These are phyloP conservation scores for Hylaeus volcanicus DNA, from an alignment of 1,140 invertebrate species.

Conservation along the genomic window DNA sequence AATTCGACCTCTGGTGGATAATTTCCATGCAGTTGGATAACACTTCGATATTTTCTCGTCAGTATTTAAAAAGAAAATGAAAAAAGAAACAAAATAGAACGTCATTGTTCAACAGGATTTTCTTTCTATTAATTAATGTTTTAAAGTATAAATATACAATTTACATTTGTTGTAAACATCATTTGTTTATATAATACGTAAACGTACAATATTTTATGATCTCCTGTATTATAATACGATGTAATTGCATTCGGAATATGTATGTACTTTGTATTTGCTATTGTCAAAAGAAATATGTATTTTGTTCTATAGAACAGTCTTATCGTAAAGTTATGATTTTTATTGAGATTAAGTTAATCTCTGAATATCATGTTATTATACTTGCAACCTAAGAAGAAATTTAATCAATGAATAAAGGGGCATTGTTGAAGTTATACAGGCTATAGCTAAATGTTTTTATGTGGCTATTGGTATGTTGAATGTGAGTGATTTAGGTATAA, in stretches of 20 bases:
- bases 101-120: not conserved
- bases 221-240: conserved; percentile 47
- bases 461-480: conserved; percentile 56
- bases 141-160: not conserved
- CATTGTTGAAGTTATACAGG: conserved; percentile 74
- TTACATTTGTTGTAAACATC: conserved; percentile 15
- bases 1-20: conserved; percentile 31
- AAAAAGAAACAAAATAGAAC: not conserved
- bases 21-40: conserved; percentile 23
- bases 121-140: not conserved
- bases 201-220: conserved; percentile 56
- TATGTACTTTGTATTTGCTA: conserved; percentile 53
- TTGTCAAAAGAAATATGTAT: conserved; percentile 29
- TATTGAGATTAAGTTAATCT: conserved; percentile 24
- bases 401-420: conserved; percentile 70
- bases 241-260: conserved; percentile 44
- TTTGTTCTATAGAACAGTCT: conserved; percentile 36
- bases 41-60: conserved; percentile 18
- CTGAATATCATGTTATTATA: conserved; percentile 50
- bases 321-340: conserved; percentile 27
- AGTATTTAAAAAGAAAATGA: conserved; percentile 17
- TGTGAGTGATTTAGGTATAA: conserved; percentile 53
- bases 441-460: conserved; percentile 67
- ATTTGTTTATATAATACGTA: conserved; percentile 2
- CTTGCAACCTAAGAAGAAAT: conserved; percentile 44